These are phyloP conservation scores for Contarinia nasturtii DNA, from an alignment of 1,140 invertebrate genomes.

Conservation along the genomic window DNA sequence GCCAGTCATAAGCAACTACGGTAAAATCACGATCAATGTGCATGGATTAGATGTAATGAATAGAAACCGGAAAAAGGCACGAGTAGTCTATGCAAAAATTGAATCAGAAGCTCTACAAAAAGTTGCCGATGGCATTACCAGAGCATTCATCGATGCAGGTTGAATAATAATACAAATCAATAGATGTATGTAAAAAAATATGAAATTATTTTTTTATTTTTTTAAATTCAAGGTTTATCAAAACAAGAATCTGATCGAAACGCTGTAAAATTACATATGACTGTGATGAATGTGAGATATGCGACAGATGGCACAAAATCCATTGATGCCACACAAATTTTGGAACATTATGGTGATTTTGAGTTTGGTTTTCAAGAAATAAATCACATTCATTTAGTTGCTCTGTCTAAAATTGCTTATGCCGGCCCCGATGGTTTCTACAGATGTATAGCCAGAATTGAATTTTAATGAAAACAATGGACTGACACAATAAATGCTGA, in stretches of 20 bases:
- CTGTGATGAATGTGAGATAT: not conserved
- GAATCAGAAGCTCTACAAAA: not conserved
- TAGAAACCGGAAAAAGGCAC: not conserved
- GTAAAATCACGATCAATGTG: not conserved
- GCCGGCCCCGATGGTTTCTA: not conserved
- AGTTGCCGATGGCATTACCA: not conserved
- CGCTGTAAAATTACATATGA: not conserved
- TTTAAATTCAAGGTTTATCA: not conserved
- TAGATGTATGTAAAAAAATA: not conserved
- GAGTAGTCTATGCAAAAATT: not conserved
- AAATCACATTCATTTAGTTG: not conserved
- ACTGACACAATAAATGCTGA: too few relatives aligned
- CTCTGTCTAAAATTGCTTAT: not conserved
- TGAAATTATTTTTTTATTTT: too few relatives aligned
- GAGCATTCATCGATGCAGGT: not conserved
- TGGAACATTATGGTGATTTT: not conserved
- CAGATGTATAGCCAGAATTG: not conserved
- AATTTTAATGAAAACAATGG: not conserved
- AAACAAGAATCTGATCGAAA: not conserved
- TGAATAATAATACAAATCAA: too few relatives aligned
- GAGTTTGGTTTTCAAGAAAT: not conserved
- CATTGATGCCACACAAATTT: not conserved
- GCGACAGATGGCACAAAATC: not conserved
- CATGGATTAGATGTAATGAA: not conserved
- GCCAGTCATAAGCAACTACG: not conserved